Evolutionary conservation across 2,888 invertebrate genomes (phyloP).

Genomic region (Agrotis segetum): DNA sequence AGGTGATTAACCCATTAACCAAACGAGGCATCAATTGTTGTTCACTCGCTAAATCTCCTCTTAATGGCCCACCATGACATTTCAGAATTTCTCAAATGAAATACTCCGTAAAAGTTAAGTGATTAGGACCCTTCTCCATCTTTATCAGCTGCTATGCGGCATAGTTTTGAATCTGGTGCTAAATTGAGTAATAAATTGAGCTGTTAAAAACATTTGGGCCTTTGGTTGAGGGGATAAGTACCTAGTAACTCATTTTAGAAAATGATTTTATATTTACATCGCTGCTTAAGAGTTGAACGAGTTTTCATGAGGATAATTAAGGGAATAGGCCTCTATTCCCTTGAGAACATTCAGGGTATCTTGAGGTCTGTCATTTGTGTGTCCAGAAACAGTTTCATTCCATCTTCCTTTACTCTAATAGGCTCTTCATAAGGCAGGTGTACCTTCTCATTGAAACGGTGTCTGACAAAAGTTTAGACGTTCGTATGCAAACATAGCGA

Average conservation of each 20-base stretch:
- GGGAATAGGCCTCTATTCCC: too few relatives aligned
- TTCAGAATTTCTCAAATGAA: conserved; percentile 58
- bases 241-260: conserved; percentile 27
- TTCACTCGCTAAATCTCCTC: conserved; percentile 47
- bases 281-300: not conserved
- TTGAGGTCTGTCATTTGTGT: too few relatives aligned
- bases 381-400: too few relatives aligned
- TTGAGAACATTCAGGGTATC: not conserved
- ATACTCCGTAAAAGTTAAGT: conserved; percentile 63
- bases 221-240: conserved; percentile 28
- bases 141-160: conserved; percentile 44
- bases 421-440: too few relatives aligned
- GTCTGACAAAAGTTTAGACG: too few relatives aligned
- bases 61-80: conserved; percentile 61
- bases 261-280: conserved; percentile 19
- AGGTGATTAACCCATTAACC: conserved; percentile 52
- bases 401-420: too few relatives aligned
- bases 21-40: conserved; percentile 53
- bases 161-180: conserved; percentile 49
- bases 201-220: conserved; percentile 52
- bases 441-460: too few relatives aligned
- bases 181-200: conserved; percentile 47
- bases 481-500: too few relatives aligned
- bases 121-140: conserved; percentile 60
- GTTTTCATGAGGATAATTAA: not conserved